Conservation (phyloP, 2,797 vertebrate genomes). For the Rhinella marina region DNA sequence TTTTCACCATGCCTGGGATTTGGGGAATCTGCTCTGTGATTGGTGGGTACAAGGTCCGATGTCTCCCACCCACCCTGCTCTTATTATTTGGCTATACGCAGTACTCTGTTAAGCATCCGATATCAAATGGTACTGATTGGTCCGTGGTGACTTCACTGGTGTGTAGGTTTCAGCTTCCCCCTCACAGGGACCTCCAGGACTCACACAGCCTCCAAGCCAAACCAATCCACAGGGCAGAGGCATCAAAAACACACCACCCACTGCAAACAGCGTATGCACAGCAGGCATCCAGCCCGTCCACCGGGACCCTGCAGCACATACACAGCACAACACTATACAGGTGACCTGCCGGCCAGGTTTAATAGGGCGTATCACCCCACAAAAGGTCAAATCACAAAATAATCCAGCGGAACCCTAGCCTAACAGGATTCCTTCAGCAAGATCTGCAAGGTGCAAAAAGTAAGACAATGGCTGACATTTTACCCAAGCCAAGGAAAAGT, state of each 20-base stretch:
- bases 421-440: no score
- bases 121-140: conserved; percentile 74
- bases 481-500: no score
- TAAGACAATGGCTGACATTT: no score
- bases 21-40: conserved; percentile 57
- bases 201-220: conserved; percentile 69
- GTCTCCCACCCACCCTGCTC: conserved; percentile 63
- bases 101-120: conserved; percentile 67
- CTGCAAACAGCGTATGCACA: conserved; percentile 15
- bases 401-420: no score
- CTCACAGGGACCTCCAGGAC: conserved; percentile 75
- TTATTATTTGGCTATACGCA: conserved; percentile 57
- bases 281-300: background rate
- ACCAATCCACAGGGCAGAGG: conserved; percentile 63
- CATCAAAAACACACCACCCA: conserved; percentile 40
- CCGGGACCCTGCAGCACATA: background rate
- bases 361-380: no score
- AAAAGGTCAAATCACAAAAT: no score
- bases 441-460: no score
- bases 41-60: conserved; percentile 70
- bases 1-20: conserved; percentile 39
- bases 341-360: no score
- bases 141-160: conserved; percentile 81
- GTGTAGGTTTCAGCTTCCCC: conserved; percentile 71
- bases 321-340: no score